A percentile compares a stretch with the other conserved stretches of the same genome.
These are phyloP conservation scores for Sturnira hondurensis DNA, from an alignment of 2,113 vertebrate genomes.

Conservation along the genomic window DNA sequence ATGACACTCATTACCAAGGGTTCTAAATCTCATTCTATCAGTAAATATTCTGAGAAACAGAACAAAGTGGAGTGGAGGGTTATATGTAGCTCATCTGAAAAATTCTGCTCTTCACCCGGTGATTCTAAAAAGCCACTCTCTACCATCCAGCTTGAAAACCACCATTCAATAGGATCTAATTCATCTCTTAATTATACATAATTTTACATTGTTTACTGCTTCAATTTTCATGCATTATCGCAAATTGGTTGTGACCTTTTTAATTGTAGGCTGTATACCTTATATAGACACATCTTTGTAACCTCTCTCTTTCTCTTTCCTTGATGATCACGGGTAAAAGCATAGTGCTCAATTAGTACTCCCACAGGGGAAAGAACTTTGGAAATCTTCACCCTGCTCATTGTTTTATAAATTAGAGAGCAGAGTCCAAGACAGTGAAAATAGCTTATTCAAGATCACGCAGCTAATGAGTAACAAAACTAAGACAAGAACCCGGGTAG, in stretches of 20 bases:
- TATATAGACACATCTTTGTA: neutral
- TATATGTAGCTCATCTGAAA: neutral
- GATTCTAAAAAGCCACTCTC: neutral
- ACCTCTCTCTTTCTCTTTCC: neutral
- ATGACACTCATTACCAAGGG: neutral
- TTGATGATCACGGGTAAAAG: neutral
- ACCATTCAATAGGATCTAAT: neutral
- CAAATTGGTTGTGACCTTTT: conserved; percentile 12
- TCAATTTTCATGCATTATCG: conserved; percentile 1
- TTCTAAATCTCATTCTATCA: neutral
- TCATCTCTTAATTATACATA: conserved; percentile 4
- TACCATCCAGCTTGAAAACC: neutral
- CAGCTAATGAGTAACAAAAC: neutral
- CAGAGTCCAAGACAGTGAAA: neutral
- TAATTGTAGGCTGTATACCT: neutral
- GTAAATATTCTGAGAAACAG: neutral
- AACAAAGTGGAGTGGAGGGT: neutral
- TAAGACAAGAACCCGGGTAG: neutral
- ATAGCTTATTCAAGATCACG: neutral
- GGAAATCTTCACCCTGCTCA: neutral
- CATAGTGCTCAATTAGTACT: neutral
- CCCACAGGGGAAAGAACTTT: neutral
- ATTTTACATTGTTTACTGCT: neutral
- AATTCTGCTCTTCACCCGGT: neutral
- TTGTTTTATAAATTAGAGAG: neutral